Base-by-base conservation (phyloP, 2,797 vertebrate genomes). In the Anolis apletophallus region DNA sequence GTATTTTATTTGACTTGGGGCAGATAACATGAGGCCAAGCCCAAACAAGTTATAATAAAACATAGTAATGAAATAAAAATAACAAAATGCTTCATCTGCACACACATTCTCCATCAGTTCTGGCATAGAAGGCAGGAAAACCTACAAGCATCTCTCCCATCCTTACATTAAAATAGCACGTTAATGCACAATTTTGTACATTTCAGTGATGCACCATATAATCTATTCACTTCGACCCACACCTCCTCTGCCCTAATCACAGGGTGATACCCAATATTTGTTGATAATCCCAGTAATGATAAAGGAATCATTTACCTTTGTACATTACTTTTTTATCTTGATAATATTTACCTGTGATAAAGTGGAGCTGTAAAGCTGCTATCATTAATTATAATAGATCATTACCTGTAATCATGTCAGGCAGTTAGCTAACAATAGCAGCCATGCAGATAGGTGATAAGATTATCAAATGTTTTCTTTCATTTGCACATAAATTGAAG, bases 391-490 rank as follows among this genome's bases (percentile, higher is more conserved):
- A 59, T 50, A 76, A 36, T 13, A 52, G 67, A 69, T 59, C 34
- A 68, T 85, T 85, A 59, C 81, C 34, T 83, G 54, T 73, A 73
- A 85, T 79, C 69, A 17, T 19, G 36, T 21, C 1, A 40, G 29
- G 34, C 34, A 50, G 32, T 72, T 50, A 72, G 19, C 36, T 59
- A 72, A 61, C 36, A 46, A 52, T 36, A 77, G 76, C 11, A n/a
- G 34, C 52, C 52, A n/a, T 17, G 8, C 34, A 46, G 84, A 64
- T 75, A 46, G 52, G 81, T 19, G 64, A 83, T 73, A 73, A 83
- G 46, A 67, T 14, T 84, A 76, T 76, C 83, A 34, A 67, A 68
- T 80, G 67, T 40, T 32, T 80, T 50, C 76, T 59, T 50, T 61
- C 36, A 32, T 29, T 55, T 80, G 50, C 46, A 36, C 54, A 72